phyloP scores from a whole-genome alignment of 1,140 invertebrate genomes.

The Globodera rostochiensis region DNA sequence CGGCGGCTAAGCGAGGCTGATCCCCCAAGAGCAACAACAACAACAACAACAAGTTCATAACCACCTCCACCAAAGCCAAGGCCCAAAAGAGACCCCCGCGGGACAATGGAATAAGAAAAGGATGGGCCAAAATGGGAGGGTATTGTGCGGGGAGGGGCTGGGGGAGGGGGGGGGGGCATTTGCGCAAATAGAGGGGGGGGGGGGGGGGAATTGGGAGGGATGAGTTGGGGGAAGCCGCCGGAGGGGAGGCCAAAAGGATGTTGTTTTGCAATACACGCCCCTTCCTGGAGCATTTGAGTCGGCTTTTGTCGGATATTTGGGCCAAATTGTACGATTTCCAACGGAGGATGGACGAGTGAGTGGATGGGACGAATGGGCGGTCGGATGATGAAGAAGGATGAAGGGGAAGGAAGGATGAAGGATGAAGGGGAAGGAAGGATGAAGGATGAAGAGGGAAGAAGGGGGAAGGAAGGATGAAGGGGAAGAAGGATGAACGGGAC shows the following conservation, averaged over 20 bases:
- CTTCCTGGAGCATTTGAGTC: background rate
- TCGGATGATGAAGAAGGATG: background rate
- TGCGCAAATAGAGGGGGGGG: background rate
- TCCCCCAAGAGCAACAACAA: background rate
- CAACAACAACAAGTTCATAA: background rate
- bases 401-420: background rate
- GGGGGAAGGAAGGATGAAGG: background rate
- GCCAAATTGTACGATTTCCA: constrained; percentile 7
- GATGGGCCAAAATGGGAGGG: background rate
- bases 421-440: background rate
- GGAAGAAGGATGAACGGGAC: background rate
- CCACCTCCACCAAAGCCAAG: background rate
- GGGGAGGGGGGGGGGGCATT: background rate
- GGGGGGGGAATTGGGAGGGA: background rate
- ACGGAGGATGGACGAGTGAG: too few species aligned
- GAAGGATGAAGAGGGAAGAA: background rate
- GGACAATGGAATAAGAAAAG: background rate
- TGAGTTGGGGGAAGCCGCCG: background rate
- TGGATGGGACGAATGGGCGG: too few species aligned
- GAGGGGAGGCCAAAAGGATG: background rate
- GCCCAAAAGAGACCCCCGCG: background rate
- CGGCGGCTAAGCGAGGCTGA: background rate
- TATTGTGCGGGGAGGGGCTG: background rate
- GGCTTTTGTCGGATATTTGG: constrained; percentile 14
- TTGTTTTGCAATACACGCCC: constrained; percentile 2